These are phyloP conservation scores for Peribatodes rhomboidaria DNA, from an alignment of 2,888 invertebrate genomes.

Conservation along the genomic window DNA sequence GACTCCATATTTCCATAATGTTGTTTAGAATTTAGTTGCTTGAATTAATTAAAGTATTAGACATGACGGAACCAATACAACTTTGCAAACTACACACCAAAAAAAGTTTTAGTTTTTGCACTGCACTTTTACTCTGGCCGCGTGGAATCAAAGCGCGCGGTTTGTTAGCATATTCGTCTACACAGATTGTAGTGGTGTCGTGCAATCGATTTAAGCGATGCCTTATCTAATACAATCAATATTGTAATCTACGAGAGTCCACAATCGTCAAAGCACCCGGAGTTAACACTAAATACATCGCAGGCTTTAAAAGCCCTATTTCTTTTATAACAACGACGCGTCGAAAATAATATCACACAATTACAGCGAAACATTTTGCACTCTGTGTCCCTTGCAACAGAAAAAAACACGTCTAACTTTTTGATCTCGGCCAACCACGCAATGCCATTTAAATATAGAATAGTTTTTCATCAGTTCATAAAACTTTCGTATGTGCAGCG, in stretches of 20 bases:
- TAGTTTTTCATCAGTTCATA: constrained; percentile 70
- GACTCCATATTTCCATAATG: constrained; percentile 31
- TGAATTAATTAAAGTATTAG: constrained; percentile 4
- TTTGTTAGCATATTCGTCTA: neutral
- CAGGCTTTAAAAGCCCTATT: constrained; percentile 82
- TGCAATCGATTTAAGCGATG: constrained; percentile 63
- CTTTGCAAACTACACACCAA: neutral
- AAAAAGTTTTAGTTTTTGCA: neutral
- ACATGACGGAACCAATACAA: neutral
- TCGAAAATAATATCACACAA: constrained; percentile 85
- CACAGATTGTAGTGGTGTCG: constrained; percentile 26
- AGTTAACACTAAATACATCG: constrained; percentile 84
- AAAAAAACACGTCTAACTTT: constrained; percentile 65
- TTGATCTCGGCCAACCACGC: constrained; percentile 64
- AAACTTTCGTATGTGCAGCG: constrained; percentile 77
- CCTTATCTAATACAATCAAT: constrained; percentile 80
- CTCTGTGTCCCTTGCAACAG: constrained; percentile 71
- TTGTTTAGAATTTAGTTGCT: constrained; percentile 20
- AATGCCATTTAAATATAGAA: constrained; percentile 68
- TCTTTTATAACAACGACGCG: constrained; percentile 70
- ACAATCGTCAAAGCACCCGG: constrained; percentile 87
- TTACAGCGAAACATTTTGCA: constrained; percentile 81
- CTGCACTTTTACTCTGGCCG: neutral
- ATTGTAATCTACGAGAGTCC: constrained; percentile 82
- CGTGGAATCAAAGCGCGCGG: neutral